Evolutionary conservation across 2,797 vertebrate genomes (phyloP).

Genomic region (Lagodon rhomboides): DNA sequence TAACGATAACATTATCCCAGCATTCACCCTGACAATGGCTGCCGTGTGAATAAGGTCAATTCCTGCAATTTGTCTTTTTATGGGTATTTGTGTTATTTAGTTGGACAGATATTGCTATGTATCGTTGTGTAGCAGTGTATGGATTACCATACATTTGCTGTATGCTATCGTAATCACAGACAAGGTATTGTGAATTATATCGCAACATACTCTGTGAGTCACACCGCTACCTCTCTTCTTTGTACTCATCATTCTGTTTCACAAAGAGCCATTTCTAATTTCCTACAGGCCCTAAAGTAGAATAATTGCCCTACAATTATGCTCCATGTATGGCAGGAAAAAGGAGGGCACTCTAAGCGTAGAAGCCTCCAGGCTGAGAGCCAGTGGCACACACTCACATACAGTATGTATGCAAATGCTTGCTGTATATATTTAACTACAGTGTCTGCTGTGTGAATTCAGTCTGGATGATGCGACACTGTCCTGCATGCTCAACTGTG

Average conservation of each 20-base stretch:
- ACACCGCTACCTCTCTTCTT: neutral
- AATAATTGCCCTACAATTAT: neutral
- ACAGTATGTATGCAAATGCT: neutral
- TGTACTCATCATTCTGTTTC: neutral
- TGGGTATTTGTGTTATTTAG: too few relatives aligned
- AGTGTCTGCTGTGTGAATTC: neutral
- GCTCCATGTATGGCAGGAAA: neutral
- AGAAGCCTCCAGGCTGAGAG: conserved; percentile 3
- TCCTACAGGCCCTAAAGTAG: neutral
- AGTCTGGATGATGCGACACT: neutral
- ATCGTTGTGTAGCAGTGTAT: too few relatives aligned
- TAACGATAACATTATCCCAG: too few relatives aligned
- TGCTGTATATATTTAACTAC: neutral
- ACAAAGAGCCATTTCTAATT: neutral
- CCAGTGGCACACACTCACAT: neutral
- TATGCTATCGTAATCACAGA: too few relatives aligned
- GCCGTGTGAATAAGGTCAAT: too few relatives aligned
- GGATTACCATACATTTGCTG: too few relatives aligned
- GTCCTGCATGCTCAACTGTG: neutral
- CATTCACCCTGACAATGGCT: too few relatives aligned
- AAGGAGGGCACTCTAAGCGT: conserved; percentile 1
- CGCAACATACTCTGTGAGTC: neutral
- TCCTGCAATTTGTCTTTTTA: too few relatives aligned
- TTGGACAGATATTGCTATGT: too few relatives aligned
- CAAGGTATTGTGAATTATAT: too few relatives aligned